Evolutionary conservation across 2,888 invertebrate species (phyloP).

Genomic region (Drosophila merina): DNA sequence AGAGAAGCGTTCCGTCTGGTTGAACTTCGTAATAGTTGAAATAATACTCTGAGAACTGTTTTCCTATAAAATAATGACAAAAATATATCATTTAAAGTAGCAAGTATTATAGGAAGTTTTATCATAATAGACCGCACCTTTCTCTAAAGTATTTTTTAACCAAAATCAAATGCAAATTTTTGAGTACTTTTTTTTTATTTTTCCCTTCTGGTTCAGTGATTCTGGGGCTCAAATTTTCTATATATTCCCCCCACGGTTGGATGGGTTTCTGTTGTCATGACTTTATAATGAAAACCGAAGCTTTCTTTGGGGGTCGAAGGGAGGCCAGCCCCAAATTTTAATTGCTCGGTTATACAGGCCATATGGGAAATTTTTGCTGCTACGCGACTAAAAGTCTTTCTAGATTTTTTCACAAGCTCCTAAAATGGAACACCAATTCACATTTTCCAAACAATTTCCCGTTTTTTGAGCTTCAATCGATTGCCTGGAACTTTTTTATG

Average conservation of each 20-base stretch:
- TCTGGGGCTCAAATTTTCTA: no score
- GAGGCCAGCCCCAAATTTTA: slow-evolving; percentile 42
- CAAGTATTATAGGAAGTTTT: no score
- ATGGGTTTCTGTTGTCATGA: slow-evolving; percentile 48
- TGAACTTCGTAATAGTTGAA: slow-evolving; percentile 24
- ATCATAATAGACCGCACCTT: no score
- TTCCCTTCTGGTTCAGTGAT: slow-evolving; percentile 28
- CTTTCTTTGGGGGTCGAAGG: slow-evolving; percentile 23
- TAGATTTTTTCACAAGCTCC: slow-evolving; percentile 35
- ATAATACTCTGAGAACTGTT: slow-evolving; percentile 16
- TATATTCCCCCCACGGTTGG: slow-evolving; percentile 16
- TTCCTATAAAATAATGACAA: no score
- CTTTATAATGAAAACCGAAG: slow-evolving; percentile 51
- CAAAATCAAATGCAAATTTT: neutral
- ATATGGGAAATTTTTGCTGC: slow-evolving; percentile 59
- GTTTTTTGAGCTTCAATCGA: slow-evolving; percentile 47
- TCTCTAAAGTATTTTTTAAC: neutral
- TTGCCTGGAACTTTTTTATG: slow-evolving; percentile 59
- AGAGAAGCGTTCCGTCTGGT: slow-evolving; percentile 27
- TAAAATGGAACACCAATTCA: slow-evolving; percentile 13
- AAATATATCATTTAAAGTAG: no score
- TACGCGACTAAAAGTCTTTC: no score
- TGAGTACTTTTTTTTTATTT: neutral
- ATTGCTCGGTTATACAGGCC: slow-evolving; percentile 64
- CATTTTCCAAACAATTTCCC: slow-evolving; percentile 31